These are phyloP conservation scores for Myodes glareolus DNA, from an alignment of 2,113 vertebrate genomes.

Conservation along the genomic window DNA sequence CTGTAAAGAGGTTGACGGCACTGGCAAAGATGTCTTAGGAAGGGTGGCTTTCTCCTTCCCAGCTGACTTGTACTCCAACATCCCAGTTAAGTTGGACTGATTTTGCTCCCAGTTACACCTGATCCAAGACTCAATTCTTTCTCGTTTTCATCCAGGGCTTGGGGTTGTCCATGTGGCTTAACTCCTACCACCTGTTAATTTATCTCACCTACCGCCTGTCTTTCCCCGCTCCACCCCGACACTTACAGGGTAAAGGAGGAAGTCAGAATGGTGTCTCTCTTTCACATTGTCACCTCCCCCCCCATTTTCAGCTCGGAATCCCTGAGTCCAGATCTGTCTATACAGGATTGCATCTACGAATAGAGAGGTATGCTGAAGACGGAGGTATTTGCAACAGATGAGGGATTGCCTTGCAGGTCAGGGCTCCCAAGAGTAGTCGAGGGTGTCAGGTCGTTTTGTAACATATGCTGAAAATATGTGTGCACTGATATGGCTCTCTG, in stretches of 20 bases:
- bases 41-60: background rate
- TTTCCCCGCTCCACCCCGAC: background rate
- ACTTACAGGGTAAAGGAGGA: background rate
- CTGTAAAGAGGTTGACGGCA: background rate
- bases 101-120: background rate
- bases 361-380: slow-evolving; percentile 62
- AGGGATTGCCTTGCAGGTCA: slow-evolving; percentile 59
- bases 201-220: background rate
- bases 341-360: slow-evolving; percentile 54
- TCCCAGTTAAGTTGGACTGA: background rate
- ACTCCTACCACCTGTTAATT: background rate
- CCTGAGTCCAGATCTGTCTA: slow-evolving; percentile 50
- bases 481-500: slow-evolving; percentile 83
- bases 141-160: background rate
- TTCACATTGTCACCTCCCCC: background rate
- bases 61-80: background rate
- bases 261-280: background rate
- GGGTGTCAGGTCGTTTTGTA: slow-evolving; percentile 64
- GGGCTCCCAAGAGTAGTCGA: slow-evolving; percentile 18
- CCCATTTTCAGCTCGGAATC: background rate
- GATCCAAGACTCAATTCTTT: background rate
- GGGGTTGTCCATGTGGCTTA: background rate
- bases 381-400: slow-evolving; percentile 72
- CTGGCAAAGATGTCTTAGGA: background rate
- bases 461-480: slow-evolving; percentile 80